Percentiles rank a stretch among this genome's conserved stretches.
Evolutionary conservation across 2,888 invertebrate species (phyloP).

Genomic region (Agrotis exclamationis): DNA sequence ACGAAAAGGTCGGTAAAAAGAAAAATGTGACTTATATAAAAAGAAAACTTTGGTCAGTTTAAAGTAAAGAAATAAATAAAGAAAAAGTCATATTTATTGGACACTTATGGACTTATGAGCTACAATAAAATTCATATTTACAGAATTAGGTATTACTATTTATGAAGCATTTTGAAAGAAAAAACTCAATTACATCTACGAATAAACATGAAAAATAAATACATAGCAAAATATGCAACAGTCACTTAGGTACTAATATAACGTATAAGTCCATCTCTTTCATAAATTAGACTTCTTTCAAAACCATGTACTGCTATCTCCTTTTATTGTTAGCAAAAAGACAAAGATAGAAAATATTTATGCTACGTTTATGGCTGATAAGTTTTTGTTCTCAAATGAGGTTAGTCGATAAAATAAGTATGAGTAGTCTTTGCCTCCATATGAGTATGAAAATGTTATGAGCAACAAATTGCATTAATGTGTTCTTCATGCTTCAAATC

Average conservation of each 20-base stretch:
- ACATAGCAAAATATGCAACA: constrained; percentile 25
- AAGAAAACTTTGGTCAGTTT: too few relatives aligned
- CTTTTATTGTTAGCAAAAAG: constrained; percentile 12
- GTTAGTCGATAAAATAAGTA: constrained; percentile 20
- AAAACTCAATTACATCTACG: constrained; percentile 28
- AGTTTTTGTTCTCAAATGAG: constrained; percentile 20
- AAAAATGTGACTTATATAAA: too few relatives aligned
- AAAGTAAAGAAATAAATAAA: not conserved
- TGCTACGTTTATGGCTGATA: constrained; percentile 10
- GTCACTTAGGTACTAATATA: not conserved
- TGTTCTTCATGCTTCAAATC: constrained; percentile 26
- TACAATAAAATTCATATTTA: constrained; percentile 8
- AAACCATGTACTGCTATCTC: constrained; percentile 2
- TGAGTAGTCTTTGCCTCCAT: constrained; percentile 7
- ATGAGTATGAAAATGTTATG: constrained; percentile 33
- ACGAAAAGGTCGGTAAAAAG: too few relatives aligned
- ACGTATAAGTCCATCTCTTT: not conserved
- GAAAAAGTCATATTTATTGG: not conserved
- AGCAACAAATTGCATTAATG: constrained; percentile 40
- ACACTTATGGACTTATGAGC: constrained; percentile 14
- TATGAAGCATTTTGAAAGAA: constrained; percentile 11
- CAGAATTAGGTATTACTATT: not conserved
- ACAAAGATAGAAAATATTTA: not conserved
- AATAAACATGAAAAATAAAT: constrained; percentile 45
- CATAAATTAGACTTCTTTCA: constrained; percentile 1